Conservation (phyloP, 2,113 vertebrate species). For the Crotalus tigris region DNA sequence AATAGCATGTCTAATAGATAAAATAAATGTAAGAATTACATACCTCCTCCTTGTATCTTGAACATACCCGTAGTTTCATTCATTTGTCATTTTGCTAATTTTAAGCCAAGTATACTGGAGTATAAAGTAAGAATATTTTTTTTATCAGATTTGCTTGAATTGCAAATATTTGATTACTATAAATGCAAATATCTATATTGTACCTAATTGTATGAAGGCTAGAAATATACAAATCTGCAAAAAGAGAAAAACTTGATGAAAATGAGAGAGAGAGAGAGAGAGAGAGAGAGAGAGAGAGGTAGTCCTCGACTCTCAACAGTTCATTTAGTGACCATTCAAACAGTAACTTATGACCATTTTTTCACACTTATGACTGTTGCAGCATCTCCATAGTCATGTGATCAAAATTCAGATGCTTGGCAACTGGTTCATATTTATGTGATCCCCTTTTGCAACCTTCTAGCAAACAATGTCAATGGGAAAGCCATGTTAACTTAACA, state of each 20-base stretch:
- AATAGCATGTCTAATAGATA: background rate
- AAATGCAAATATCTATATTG: background rate
- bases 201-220: background rate
- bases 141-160: background rate
- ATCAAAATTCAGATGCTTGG: background rate
- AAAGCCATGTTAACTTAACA: background rate
- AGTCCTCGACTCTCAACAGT: background rate
- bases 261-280: no score
- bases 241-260: background rate
- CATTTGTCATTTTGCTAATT: background rate
- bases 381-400: background rate
- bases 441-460: background rate
- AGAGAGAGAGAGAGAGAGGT: no score
- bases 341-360: background rate
- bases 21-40: background rate
- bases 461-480: background rate
- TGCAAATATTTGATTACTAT: background rate
- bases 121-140: background rate
- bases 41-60: background rate
- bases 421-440: background rate
- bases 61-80: background rate
- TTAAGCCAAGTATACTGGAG: background rate
- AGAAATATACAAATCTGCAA: background rate
- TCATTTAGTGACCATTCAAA: background rate
- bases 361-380: background rate